Evolutionary conservation across 2,888 invertebrate genomes (phyloP), one percentile per base, ranked within the genome.

Genomic region (Antheraea assamensis): DNA sequence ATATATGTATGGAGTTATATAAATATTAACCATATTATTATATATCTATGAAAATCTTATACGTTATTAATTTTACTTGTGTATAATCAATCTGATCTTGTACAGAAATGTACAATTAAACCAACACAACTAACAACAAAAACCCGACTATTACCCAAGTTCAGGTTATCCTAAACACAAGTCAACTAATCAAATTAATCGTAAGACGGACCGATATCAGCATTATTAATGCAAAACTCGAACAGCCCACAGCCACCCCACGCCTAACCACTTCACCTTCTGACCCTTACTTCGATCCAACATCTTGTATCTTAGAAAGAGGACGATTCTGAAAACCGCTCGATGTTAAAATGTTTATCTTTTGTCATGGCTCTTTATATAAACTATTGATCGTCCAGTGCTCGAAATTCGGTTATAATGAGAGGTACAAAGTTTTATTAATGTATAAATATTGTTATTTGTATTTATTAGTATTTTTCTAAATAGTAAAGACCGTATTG

Each of bases 211-310:
- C 90, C 90, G 92, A 93, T 93, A 93, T 89, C 92, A 91, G 90
- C 91, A 95, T 95, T 95, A 95, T 93, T 95, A 93, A 94, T 94
- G 93, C 93, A 94, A 90, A 92, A 86, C 89, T 85, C 87, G 82
- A 87, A 83, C 84, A 82, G 83, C 83, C 84, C 80, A 77, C 76
- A 80, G 79, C 80, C 78, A 73, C 80, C 84, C 80, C 81, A 80
- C 83, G 76, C 79, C 75, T 61, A 78, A 74, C 79, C 76, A 74
- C 58, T 73, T 76, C 77, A 74, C 81, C 79, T 79, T 75, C 75
- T 78, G 76, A 78, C 80, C 83, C 82, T 77, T 71, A 75, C 77
- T 68, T 77, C 76, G 76, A 77, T 81, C 81, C 79, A 78, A 80
- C 85, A 82, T 81, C 87, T 86, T 86, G 83, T 80, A 83, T 86